Evolutionary conservation across 2,113 vertebrate genomes (phyloP).

Genomic region (Columbina picui): DNA sequence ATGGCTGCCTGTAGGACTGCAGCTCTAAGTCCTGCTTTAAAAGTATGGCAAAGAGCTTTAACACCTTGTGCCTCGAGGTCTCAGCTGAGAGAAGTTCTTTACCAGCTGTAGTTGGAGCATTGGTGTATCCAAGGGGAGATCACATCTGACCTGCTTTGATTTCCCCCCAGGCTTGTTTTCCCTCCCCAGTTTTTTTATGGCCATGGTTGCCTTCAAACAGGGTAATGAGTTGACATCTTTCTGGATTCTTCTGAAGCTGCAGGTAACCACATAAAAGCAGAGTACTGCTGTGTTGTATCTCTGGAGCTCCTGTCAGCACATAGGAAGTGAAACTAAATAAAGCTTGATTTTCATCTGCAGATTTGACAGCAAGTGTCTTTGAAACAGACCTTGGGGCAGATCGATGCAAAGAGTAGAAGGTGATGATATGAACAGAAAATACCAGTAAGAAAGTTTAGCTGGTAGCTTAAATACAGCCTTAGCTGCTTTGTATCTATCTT

Average conservation of each 20-base stretch:
- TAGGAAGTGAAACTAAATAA: not conserved
- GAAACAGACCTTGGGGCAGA: not conserved
- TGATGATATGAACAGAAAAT: not conserved
- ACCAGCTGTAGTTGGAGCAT: not conserved
- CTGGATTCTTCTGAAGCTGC: not conserved
- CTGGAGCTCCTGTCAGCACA: not conserved
- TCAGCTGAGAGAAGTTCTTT: not conserved
- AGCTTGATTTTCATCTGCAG: not conserved
- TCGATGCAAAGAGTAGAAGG: not conserved
- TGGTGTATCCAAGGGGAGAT: not conserved
- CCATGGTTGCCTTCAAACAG: not conserved
- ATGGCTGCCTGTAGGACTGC: not conserved
- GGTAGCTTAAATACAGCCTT: not conserved
- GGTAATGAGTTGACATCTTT: not conserved
- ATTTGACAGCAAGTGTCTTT: not conserved
- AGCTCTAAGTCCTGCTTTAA: not conserved
- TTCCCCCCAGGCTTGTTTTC: not conserved
- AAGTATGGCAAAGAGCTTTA: not conserved
- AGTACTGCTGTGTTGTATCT: not conserved
- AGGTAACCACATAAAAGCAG: not conserved
- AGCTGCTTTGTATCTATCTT: not conserved
- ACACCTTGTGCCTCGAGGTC: not conserved
- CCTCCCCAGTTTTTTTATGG: not conserved
- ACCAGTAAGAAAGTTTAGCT: not conserved
- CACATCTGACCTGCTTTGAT: not conserved